These are phyloP conservation scores for Rhopilema esculentum DNA, from an alignment of 30 jellyfish, hydroid and myxozoan species.

Conservation along the genomic window DNA sequence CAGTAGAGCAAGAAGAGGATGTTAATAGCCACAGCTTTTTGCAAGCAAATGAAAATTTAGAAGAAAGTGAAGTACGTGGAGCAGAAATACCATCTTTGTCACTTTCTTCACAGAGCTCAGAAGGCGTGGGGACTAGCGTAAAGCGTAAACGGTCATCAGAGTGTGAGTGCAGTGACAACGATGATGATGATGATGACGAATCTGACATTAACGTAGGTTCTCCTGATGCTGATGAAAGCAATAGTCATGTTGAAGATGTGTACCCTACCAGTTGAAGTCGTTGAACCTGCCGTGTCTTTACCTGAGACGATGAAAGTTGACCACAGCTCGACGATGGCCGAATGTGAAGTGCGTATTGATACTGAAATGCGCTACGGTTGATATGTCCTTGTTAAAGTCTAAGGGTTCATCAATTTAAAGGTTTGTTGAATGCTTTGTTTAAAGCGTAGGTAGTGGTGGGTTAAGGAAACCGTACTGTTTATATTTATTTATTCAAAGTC, in stretches of 20 bases:
- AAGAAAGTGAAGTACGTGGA: not conserved
- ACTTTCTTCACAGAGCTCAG: not conserved
- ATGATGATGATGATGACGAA: constrained; percentile 23
- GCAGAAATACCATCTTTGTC: not conserved
- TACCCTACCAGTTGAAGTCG: not conserved
- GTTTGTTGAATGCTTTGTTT: not conserved
- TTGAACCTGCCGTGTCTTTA: not conserved
- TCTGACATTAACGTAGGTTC: not conserved
- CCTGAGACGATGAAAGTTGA: not conserved
- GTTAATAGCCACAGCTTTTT: not conserved
- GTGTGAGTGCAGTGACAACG: constrained; percentile 1
- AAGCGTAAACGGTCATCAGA: constrained; percentile 61
- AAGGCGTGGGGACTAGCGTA: constrained; percentile 37
- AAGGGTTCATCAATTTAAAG: too few relatives aligned
- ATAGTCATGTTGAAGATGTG: not conserved
- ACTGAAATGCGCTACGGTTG: too few relatives aligned
- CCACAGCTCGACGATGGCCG: not conserved
- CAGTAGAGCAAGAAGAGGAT: constrained; percentile 10
- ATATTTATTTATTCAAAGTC: too few relatives aligned
- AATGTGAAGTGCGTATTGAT: not conserved
- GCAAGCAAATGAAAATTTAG: not conserved
- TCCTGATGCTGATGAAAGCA: not conserved
- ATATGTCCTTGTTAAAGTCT: too few relatives aligned
- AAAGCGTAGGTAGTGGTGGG: too few relatives aligned
- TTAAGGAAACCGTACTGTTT: too few relatives aligned